Percentiles rank a stretch among this genome's conserved stretches.
These are phyloP conservation scores for Mya arenaria DNA, from an alignment of 1,140 invertebrate species.

Conservation along the genomic window DNA sequence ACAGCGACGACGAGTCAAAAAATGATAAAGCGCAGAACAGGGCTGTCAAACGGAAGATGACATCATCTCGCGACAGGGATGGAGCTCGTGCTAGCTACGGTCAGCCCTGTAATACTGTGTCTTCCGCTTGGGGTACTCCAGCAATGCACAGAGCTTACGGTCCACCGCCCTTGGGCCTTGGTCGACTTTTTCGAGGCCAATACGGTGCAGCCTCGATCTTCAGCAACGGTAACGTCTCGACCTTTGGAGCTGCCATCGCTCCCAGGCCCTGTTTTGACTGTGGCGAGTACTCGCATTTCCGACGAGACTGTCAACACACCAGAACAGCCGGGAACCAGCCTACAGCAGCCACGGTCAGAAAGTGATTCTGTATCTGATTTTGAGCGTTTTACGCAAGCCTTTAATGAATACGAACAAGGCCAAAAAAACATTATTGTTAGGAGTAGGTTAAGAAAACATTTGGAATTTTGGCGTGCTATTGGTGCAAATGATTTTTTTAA, in stretches of 20 bases:
- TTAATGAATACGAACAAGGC: background rate
- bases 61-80: background rate
- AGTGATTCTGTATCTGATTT: background rate
- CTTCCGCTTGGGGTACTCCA: background rate
- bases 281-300: background rate
- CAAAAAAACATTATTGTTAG: conserved; percentile 2
- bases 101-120: background rate
- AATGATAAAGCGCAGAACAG: conserved; percentile 14
- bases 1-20: conserved; percentile 33
- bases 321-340: background rate
- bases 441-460: conserved; percentile 2
- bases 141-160: background rate
- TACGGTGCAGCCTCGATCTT: background rate
- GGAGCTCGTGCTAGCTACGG: background rate
- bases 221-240: background rate
- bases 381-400: background rate
- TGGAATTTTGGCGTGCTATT: background rate
- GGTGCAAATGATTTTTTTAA: conserved; percentile 26
- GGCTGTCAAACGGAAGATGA: conserved; percentile 5
- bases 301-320: background rate
- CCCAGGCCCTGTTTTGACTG: background rate
- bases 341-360: too few species aligned
- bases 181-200: background rate
- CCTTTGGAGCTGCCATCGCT: background rate
- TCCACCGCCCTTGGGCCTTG: too few species aligned